Percentiles rank a stretch among this genome's conserved stretches.
Evolutionary conservation across 2,113 vertebrate species (phyloP).

Genomic region (Callochromis pleurospilus): DNA sequence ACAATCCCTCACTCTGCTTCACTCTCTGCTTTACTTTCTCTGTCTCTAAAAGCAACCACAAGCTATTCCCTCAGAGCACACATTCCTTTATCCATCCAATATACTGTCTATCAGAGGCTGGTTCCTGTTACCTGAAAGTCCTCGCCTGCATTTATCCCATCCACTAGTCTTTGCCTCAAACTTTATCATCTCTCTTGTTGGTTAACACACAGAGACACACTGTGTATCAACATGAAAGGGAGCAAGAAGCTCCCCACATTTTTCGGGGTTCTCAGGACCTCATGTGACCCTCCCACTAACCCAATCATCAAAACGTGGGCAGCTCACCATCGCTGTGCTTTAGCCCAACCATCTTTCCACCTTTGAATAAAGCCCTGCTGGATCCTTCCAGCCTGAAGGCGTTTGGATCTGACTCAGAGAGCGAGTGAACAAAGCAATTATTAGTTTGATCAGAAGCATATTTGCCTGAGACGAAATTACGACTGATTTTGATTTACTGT

Average conservation of each 20-base stretch:
- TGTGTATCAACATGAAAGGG: background rate
- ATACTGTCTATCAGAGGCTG: background rate
- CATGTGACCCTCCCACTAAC: conserved; percentile 49
- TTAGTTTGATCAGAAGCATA: conserved; percentile 18
- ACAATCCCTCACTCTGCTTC: conserved; percentile 57
- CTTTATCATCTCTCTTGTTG: background rate
- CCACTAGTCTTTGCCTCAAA: background rate
- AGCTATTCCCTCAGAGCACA: conserved; percentile 24
- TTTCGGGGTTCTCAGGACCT: conserved; percentile 66
- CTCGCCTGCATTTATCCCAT: background rate
- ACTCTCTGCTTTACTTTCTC: conserved; percentile 34
- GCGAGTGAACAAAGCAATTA: conserved; percentile 6
- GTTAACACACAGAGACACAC: background rate
- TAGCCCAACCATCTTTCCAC: background rate
- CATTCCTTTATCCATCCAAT: conserved; percentile 8
- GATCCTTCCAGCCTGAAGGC: conserved; percentile 5
- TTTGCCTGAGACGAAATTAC: conserved; percentile 10
- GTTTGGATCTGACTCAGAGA: background rate
- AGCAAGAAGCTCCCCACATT: background rate
- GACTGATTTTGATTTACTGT: conserved; percentile 2
- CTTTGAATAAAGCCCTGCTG: background rate
- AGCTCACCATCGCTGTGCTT: conserved; percentile 10
- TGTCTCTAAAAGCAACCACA: conserved; percentile 36
- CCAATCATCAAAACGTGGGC: conserved; percentile 23
- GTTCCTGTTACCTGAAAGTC: background rate